These are phyloP conservation scores for Pogonognathellus flavescens DNA, from an alignment of 1,140 invertebrate species.

Conservation along the genomic window DNA sequence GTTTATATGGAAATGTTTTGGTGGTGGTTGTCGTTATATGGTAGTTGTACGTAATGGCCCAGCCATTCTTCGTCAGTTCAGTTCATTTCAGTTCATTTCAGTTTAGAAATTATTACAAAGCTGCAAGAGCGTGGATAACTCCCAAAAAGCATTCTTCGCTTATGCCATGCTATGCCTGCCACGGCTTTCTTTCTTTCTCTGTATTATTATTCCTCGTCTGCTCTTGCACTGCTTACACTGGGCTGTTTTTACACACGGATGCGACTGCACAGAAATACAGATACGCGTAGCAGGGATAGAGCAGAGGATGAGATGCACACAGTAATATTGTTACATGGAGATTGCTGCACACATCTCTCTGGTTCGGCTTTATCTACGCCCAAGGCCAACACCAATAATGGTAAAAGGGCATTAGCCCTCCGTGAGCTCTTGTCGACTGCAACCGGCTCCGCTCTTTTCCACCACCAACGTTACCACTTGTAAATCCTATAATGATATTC, in stretches of 20 bases:
- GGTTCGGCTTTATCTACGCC: neutral
- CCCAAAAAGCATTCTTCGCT: neutral
- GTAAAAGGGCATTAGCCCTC: slow-evolving; percentile 47
- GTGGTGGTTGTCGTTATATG: too few species aligned
- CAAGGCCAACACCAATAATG: slow-evolving; percentile 43
- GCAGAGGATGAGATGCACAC: neutral
- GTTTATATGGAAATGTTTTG: too few species aligned
- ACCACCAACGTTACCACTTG: slow-evolving; percentile 33
- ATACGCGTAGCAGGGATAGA: neutral
- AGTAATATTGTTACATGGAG: neutral
- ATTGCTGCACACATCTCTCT: neutral
- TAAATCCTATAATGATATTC: slow-evolving; percentile 40
- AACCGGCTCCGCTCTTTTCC: slow-evolving; percentile 39
- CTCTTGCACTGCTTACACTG: neutral
- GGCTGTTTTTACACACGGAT: neutral
- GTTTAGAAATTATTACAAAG: neutral
- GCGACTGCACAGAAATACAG: neutral
- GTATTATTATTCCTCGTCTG: neutral
- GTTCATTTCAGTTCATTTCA: slow-evolving; percentile 21
- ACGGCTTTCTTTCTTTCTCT: slow-evolving; percentile 40
- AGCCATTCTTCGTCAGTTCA: neutral
- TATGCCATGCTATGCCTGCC: too few species aligned
- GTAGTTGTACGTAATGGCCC: too few species aligned
- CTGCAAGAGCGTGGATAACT: neutral
- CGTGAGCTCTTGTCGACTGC: slow-evolving; percentile 41